Conservation (phyloP, 2,113 vertebrate species). For the Eira barbara region DNA sequence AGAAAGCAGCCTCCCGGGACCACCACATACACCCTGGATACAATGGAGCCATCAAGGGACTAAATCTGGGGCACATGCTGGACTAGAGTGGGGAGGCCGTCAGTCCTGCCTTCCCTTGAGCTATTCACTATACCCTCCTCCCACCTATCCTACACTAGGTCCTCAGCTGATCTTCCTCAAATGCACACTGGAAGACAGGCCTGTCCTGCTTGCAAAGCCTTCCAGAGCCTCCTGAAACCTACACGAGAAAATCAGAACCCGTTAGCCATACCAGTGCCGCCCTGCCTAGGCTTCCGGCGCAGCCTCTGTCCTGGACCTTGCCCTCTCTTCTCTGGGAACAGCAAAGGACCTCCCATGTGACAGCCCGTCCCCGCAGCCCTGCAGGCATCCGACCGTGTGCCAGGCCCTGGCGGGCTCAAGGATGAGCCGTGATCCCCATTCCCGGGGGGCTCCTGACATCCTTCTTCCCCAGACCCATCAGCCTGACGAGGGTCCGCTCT, state of each 20-base stretch:
- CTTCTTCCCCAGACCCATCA: neutral
- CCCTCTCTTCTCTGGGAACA: neutral
- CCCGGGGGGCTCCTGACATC: neutral
- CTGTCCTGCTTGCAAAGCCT: neutral
- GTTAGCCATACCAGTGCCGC: neutral
- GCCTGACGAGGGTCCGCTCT: accelerated
- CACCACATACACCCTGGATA: accelerated
- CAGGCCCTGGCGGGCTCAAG: neutral
- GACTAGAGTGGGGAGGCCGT: neutral
- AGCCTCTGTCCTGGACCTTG: neutral
- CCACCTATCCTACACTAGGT: accelerated
- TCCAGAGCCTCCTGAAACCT: neutral
- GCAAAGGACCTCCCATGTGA: neutral
- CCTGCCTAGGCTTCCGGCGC: neutral
- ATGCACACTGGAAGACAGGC: neutral
- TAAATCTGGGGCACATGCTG: neutral
- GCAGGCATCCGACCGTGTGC: neutral
- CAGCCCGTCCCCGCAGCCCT: neutral
- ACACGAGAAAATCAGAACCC: neutral
- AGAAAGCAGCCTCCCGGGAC: neutral
- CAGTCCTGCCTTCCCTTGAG: neutral
- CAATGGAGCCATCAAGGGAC: no score
- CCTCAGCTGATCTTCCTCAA: neutral
- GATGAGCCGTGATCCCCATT: neutral
- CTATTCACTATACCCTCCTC: neutral